Conservation (phyloP, 2,113 vertebrate genomes). For the Carlito syrichta region DNA sequence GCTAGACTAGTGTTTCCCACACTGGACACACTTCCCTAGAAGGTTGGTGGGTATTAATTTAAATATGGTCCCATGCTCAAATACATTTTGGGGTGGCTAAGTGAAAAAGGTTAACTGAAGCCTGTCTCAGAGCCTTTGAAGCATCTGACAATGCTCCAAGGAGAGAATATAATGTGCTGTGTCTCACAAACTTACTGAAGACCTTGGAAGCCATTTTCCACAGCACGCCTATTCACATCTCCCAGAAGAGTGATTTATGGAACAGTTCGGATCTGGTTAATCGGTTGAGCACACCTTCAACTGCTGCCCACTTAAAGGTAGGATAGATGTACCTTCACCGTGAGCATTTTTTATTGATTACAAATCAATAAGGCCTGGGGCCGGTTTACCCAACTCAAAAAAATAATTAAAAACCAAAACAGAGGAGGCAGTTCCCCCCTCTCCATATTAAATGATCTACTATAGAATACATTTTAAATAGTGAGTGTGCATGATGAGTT, state of each 20-base stretch:
- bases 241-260: neutral
- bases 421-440: neutral
- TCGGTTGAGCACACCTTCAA: neutral
- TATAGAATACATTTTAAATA: neutral
- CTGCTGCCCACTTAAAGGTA: neutral
- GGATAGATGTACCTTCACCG: neutral
- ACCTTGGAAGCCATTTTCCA: neutral
- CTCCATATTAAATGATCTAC: neutral
- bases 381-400: neutral
- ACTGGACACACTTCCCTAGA: neutral
- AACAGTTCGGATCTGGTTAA: neutral
- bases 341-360: neutral
- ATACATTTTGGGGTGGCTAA: neutral
- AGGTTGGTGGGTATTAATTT: neutral
- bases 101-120: neutral
- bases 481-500: too few species aligned
- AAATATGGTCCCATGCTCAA: neutral
- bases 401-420: slow-evolving; percentile 7
- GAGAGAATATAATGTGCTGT: neutral
- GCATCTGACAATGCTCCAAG: neutral
- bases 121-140: neutral
- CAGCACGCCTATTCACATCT: neutral
- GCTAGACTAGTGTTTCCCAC: neutral
- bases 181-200: neutral
- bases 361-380: neutral